Base-by-base conservation (phyloP, 2,113 vertebrate species). In the Oophaga pumilio region DNA sequence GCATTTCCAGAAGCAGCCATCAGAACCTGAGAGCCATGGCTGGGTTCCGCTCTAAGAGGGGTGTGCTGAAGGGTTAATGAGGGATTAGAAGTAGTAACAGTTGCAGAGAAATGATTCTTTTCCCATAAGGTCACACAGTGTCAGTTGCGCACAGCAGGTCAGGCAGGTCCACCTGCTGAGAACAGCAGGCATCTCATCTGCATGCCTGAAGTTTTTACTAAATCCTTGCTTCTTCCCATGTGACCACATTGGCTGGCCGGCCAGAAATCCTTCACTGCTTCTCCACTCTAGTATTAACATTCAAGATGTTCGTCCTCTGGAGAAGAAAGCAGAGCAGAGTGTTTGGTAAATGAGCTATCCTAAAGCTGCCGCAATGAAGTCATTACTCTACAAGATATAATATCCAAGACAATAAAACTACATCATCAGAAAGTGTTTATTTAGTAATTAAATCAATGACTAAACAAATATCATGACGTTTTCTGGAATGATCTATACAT, bases 101-200 rank as follows among this genome's bases (percentile, higher is more conserved):
- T 84, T 88, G 79, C 79, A 77, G 53, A 76, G 59, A 56, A 77
- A 68, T 57, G 57, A 60, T 76, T 88, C 69, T 68, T 84, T 84
- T 84, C 71, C 86, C 87, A 76, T 88, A 88, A 88, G 80, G 80
- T 88, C 87, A 88, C 33, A 76, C 7, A 66, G 81, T 88, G 59
- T 88, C 81, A 88, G 81, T 74, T 83, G 80, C 82, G 28, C n/a
- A 24, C 87, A 76, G 81, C 71, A 77, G 87, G 87, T 88, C 81
- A 56, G 81, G 69, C 86, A 82, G 69, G 66, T 88, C 71, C 81
- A 88, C 87, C 87, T 88, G 87, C 87, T 84, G 80, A 43, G 87
- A 88, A 84, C 87, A 88, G 87, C 81, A 84, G 79, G 81, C 57
- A 68, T n/a, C 87, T 84, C 87, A 88, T 88, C 81, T 88, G 73